These are phyloP conservation scores for Tolmerus cingulatus DNA, from an alignment of 2,888 invertebrate genomes.

Conservation along the genomic window DNA sequence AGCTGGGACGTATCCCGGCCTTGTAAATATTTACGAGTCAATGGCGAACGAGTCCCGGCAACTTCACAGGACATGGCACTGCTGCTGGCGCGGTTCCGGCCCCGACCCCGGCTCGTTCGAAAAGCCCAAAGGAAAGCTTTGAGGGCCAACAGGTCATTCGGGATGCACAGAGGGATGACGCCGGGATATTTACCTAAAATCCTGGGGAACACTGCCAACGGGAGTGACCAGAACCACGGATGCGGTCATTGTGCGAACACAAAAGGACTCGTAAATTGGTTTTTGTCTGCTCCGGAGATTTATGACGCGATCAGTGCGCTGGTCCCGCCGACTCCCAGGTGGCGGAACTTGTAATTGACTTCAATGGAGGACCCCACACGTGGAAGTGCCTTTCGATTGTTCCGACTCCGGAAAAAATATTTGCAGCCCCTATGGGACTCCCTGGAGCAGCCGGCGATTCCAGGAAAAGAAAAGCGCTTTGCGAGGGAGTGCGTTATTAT, in stretches of 20 bases:
- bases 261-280: slow-evolving; percentile 45
- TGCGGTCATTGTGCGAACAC: slow-evolving; percentile 43
- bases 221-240: slow-evolving; percentile 37
- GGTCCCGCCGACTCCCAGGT: slow-evolving; percentile 10
- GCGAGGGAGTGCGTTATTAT: slow-evolving; percentile 9
- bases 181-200: slow-evolving; percentile 43
- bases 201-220: slow-evolving; percentile 1
- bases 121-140: background rate
- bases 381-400: slow-evolving; percentile 6
- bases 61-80: background rate
- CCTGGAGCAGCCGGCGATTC: background rate
- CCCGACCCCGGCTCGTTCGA: background rate
- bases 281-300: slow-evolving; percentile 44
- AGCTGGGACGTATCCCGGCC: background rate
- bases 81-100: background rate
- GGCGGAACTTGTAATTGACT: slow-evolving; percentile 38
- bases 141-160: slow-evolving; percentile 40
- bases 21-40: slow-evolving; percentile 37
- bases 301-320: slow-evolving; percentile 29
- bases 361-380: slow-evolving; percentile 26
- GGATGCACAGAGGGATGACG: slow-evolving; percentile 34
- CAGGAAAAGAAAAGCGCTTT: background rate
- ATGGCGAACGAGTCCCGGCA: background rate
- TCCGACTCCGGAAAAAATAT: background rate
- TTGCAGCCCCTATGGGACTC: background rate